A percentile compares a stretch with the other conserved stretches of the same genome.
Evolutionary conservation across 2,113 vertebrate species (phyloP).

Genomic region (Myiagra hebetior): DNA sequence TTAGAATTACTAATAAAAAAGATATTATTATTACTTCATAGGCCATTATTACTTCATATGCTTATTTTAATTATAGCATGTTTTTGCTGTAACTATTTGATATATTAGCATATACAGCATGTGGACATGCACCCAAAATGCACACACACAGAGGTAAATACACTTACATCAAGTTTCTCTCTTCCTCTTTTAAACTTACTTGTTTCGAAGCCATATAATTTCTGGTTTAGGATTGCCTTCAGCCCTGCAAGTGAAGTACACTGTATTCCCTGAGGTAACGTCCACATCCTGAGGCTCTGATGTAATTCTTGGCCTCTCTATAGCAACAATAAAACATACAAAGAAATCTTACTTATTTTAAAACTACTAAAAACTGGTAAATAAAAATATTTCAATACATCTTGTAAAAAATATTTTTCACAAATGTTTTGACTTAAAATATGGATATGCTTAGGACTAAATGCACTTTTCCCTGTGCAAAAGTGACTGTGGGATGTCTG

Average conservation of each 20-base stretch:
- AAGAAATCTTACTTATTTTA: background rate
- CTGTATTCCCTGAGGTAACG: conserved; percentile 94
- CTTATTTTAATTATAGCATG: background rate
- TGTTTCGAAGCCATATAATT: conserved; percentile 99
- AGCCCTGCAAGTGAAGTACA: conserved; percentile 96
- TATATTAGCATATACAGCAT: background rate
- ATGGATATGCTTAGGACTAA: background rate
- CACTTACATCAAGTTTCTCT: background rate
- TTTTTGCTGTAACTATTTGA: background rate
- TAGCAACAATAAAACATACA: conserved; percentile 26
- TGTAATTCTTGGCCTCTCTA: conserved; percentile 95
- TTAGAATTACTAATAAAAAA: background rate
- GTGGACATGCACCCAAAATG: background rate
- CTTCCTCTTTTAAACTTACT: conserved; percentile 77
- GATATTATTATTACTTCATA: background rate
- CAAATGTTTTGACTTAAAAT: background rate
- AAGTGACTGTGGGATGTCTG: background rate
- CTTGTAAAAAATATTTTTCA: background rate
- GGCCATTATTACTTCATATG: background rate
- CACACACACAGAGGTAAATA: background rate
- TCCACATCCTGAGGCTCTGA: conserved; percentile 96
- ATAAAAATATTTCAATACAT: background rate
- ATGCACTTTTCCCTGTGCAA: background rate
- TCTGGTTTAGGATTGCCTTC: conserved; percentile 98
- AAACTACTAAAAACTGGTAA: background rate